These are phyloP conservation scores for Equus przewalskii DNA, from an alignment of 2,113 vertebrate genomes.

Conservation along the genomic window DNA sequence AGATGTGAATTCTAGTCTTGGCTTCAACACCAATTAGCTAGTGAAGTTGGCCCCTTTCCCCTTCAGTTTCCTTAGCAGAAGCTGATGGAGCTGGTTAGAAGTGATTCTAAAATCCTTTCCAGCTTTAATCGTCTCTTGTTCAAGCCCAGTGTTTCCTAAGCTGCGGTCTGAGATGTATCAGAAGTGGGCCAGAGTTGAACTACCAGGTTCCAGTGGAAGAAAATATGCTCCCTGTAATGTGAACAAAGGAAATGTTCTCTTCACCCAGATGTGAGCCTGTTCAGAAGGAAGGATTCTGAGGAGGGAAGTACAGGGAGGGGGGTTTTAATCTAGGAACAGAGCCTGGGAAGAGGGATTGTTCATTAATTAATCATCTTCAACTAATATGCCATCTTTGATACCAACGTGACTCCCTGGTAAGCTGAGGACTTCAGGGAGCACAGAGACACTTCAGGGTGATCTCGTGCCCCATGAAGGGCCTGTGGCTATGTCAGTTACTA, in stretches of 20 bases:
- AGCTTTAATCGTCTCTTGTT: constrained; percentile 19
- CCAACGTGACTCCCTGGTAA: neutral
- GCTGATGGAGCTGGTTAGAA: neutral
- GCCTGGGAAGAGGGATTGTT: neutral
- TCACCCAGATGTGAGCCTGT: neutral
- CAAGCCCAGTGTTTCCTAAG: constrained; percentile 12
- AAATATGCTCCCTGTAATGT: neutral
- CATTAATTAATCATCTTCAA: neutral
- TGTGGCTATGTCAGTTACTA: neutral
- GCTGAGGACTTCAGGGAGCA: neutral
- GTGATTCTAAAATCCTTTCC: constrained; percentile 36
- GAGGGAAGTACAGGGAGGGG: neutral
- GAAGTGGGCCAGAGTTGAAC: neutral
- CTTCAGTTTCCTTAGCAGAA: constrained; percentile 6
- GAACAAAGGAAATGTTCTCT: neutral
- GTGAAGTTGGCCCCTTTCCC: constrained; percentile 1
- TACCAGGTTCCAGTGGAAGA: neutral
- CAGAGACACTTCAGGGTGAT: neutral
- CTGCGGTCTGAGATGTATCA: neutral
- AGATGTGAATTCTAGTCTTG: neutral
- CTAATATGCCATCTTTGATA: neutral
- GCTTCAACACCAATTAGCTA: neutral
- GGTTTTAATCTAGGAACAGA: neutral
- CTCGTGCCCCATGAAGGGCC: neutral
- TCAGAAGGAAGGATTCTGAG: constrained; percentile 2